A percentile compares a stretch with the other conserved stretches of the same genome.
Evolutionary conservation across 2,888 invertebrate species (phyloP).

Genomic region (Pristionchus fissidentatus): DNA sequence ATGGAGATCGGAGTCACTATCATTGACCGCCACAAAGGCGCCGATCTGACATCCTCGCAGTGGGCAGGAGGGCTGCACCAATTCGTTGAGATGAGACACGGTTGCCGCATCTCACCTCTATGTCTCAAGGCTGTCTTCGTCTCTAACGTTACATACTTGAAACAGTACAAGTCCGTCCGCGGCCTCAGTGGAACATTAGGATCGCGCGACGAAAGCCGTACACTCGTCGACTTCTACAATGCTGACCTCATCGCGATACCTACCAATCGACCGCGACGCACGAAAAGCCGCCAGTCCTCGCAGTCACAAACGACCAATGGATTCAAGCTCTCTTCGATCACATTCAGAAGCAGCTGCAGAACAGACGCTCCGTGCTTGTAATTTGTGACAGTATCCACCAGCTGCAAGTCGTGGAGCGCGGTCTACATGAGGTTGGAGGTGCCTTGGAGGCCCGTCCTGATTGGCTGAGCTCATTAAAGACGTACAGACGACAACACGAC

Average conservation of each 20-base stretch:
- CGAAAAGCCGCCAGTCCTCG: no score
- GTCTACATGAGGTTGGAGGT: no score
- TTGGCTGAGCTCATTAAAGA: no score
- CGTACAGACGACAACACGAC: neutral
- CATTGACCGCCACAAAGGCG: conserved; percentile 74
- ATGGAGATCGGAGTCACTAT: conserved; percentile 55
- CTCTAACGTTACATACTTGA: conserved; percentile 61
- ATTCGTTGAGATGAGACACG: conserved; percentile 77
- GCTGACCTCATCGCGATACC: no score
- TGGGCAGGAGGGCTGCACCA: conserved; percentile 77
- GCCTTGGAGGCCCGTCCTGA: no score
- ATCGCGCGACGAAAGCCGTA: conserved; percentile 68
- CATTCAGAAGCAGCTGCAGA: conserved; percentile 65
- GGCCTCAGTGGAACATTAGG: conserved; percentile 77
- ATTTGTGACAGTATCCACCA: neutral
- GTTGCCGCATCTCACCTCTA: conserved; percentile 70
- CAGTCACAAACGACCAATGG: no score
- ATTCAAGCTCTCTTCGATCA: conserved; percentile 46
- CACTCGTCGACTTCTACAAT: conserved; percentile 56
- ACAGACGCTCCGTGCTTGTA: conserved; percentile 49
- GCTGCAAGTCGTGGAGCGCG: neutral
- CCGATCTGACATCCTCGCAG: conserved; percentile 73
- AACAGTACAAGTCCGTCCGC: conserved; percentile 70
- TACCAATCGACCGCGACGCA: no score
- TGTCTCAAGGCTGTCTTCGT: neutral